Evolutionary conservation across 2,113 vertebrate species (phyloP).

Genomic region (Beaufortia kweichowensis): DNA sequence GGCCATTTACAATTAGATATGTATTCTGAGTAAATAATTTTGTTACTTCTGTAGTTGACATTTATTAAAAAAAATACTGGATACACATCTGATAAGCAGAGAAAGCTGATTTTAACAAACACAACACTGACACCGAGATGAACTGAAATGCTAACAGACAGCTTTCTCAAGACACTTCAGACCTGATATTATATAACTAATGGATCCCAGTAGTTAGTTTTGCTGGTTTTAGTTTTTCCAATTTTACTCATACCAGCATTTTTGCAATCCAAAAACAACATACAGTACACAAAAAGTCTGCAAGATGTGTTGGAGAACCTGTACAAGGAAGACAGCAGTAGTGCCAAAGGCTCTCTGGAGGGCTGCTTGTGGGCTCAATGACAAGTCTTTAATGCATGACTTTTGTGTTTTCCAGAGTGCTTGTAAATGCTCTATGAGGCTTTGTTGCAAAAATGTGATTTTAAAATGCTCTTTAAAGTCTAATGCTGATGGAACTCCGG

Average conservation of each 20-base stretch:
- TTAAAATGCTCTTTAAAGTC: constrained; percentile 47
- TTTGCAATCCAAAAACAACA: neutral
- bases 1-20: too few relatives aligned
- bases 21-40: too few relatives aligned
- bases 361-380: constrained; percentile 36
- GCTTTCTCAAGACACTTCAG: too few relatives aligned
- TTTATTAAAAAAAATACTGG: too few relatives aligned
- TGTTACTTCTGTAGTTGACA: too few relatives aligned
- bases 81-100: too few relatives aligned
- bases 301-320: constrained; percentile 30
- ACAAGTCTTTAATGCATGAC: constrained; percentile 42
- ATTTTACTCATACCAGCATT: neutral
- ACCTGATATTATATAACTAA: too few relatives aligned
- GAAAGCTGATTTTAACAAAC: too few relatives aligned
- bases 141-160: too few relatives aligned
- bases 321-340: constrained; percentile 22
- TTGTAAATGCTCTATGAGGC: constrained; percentile 44
- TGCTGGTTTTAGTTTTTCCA: neutral
- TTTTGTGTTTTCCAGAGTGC: constrained; percentile 41
- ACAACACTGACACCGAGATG: too few relatives aligned
- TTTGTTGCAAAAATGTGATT: constrained; percentile 37
- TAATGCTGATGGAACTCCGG: constrained; percentile 28
- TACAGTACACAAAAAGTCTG: constrained; percentile 15
- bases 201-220: too few relatives aligned
- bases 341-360: constrained; percentile 41